Base-by-base conservation (phyloP, 2,797 vertebrate genomes). In the Orestias chungarensis region DNA sequence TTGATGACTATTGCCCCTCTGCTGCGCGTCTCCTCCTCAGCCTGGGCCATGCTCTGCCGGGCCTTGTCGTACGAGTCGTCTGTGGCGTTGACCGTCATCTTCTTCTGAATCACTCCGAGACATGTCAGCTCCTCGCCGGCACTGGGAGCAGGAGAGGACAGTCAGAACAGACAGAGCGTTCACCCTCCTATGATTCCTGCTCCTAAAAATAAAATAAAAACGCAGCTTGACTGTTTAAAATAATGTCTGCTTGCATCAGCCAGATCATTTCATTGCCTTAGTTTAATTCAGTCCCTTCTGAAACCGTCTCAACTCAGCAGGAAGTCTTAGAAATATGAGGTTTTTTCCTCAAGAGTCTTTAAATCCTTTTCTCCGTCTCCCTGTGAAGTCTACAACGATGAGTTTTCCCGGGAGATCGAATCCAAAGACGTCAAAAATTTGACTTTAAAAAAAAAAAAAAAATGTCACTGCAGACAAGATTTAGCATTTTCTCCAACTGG, bases 31-130 rank as follows among this genome's bases (percentile, higher is more conserved):
- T 98, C 97, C 92, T 97, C 96, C 88, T 97, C 96, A 0, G 94
- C 97, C 82, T 96, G 95, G 0, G 96, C 95, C 96, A 98, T 95
- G 93, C 96, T 97, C 85, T 96, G 95, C 57, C 95, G 94, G 0
- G 96, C 96, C 82, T 97, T 97, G 90, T 97, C 95, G 86, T 98
- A 98, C 66, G 97, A 98, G 71, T 98, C 97, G 1, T 98, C 96
- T 0, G 96, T 97, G 25, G 97, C 97, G 0, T 96, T 96, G 80
- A 98, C 95, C 0, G 96, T 97, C 93, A 98, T 95, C 89, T 97
- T 97, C 84, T 97, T 96, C 93, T 96, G 96, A 85, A 98, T 96
- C 91, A 92, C 89, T 42, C 91, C 93, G 4, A 94, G 84, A 80
- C 87, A 91, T 10, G 88, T 91, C 85, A 92, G 85, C 78, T 90